Conservation (phyloP, 1,140 invertebrate genomes). For the Heliothis subflexa region DNA sequence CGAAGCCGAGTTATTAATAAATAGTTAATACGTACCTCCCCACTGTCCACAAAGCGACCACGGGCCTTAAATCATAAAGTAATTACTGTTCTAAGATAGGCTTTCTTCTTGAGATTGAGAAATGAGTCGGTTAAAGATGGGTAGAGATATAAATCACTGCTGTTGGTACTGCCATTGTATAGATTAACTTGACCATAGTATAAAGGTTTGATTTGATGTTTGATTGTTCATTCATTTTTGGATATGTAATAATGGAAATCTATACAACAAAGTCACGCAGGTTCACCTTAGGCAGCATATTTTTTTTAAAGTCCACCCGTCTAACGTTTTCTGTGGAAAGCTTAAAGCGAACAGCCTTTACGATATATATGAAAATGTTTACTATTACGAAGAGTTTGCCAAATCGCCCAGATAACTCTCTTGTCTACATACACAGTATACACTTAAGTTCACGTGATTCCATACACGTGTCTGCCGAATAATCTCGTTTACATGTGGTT, state of each 20-base stretch:
- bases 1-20: constrained; percentile 78
- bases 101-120: constrained; percentile 69
- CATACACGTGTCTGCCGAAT: background rate
- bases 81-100: constrained; percentile 70
- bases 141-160: constrained; percentile 44
- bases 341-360: background rate
- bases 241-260: background rate
- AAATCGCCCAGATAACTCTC: background rate
- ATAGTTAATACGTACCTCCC: constrained; percentile 75
- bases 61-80: constrained; percentile 76
- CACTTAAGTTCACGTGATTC: background rate
- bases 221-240: background rate
- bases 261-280: no score
- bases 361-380: constrained; percentile 1
- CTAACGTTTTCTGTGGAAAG: background rate
- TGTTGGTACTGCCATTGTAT: constrained; percentile 11
- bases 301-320: background rate
- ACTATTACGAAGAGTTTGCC: background rate
- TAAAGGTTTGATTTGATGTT: background rate
- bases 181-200: background rate
- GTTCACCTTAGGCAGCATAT: background rate
- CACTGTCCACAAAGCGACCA: constrained; percentile 69
- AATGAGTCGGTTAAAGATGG: constrained; percentile 64
- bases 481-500: no score
- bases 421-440: background rate